Evolutionary conservation across 1,140 invertebrate genomes (phyloP).

Genomic region (Kradibia gibbosae): DNA sequence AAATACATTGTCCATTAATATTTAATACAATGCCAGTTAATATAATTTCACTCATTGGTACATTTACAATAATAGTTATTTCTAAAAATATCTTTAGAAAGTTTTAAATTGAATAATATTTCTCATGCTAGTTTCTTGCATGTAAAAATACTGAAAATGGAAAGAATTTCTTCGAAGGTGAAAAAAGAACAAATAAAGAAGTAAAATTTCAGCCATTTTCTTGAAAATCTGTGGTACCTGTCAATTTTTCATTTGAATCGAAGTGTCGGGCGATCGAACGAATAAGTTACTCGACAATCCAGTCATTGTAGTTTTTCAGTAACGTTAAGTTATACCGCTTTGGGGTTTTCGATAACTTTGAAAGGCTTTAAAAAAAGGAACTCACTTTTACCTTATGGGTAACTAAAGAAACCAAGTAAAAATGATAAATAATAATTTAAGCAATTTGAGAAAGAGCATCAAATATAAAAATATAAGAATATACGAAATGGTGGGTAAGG

Average conservation of each 20-base stretch:
- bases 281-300: conserved; percentile 14
- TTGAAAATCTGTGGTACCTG: conserved; percentile 29
- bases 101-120: conserved; percentile 33
- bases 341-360: neutral
- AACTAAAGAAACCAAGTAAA: too few species aligned
- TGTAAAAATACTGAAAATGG: neutral
- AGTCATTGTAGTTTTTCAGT: conserved; percentile 35
- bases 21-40: too few species aligned
- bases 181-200: neutral
- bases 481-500: too few species aligned
- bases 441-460: too few species aligned
- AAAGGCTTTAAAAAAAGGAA: neutral
- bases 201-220: neutral
- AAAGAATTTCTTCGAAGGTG: conserved; percentile 20
- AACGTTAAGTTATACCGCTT: neutral
- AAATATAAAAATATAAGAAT: too few species aligned
- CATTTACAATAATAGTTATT: neutral
- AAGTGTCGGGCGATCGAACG: conserved; percentile 12
- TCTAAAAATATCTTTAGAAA: neutral
- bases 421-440: too few species aligned
- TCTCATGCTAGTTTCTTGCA: conserved; percentile 10
- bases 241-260: conserved; percentile 32
- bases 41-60: neutral
- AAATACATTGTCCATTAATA: too few species aligned
- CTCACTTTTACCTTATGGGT: too few species aligned